Conservation (phyloP, 35 echinoderm and acorn worm species). For the Lytechinus pictus region DNA sequence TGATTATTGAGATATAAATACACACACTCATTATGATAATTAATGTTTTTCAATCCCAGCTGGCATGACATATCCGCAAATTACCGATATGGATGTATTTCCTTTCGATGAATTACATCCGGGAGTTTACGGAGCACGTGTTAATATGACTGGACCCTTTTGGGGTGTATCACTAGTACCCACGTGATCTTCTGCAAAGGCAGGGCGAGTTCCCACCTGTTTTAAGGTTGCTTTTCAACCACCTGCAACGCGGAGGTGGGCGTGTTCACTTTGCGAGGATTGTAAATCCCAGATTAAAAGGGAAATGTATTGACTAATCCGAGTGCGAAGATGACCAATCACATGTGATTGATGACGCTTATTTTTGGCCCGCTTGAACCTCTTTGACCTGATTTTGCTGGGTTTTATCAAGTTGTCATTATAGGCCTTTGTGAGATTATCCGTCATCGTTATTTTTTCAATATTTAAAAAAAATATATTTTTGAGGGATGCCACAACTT, state of each 20-base stretch:
- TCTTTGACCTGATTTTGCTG: not conserved
- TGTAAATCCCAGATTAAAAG: not conserved
- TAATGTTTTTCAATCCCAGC: not conserved
- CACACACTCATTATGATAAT: not conserved
- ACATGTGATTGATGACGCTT: not conserved
- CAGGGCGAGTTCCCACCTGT: not conserved
- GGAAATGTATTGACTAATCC: not conserved
- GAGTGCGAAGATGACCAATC: not conserved
- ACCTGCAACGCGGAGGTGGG: not conserved
- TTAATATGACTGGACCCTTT: not conserved
- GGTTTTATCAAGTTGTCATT: not conserved
- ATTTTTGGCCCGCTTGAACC: not conserved
- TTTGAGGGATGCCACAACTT: too few species aligned
- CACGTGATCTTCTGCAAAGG: not conserved
- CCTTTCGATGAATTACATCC: not conserved
- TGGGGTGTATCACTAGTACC: not conserved
- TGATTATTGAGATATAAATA: conserved; percentile 15
- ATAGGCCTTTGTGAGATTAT: too few species aligned
- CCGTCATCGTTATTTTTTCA: too few species aligned
- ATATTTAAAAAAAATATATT: too few species aligned
- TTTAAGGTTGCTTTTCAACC: not conserved
- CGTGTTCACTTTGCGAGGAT: not conserved
- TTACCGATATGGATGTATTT: not conserved
- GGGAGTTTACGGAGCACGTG: not conserved
- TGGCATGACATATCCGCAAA: not conserved